Evolutionary conservation across 2,888 invertebrate species (phyloP).

Genomic region (Macaria notata): DNA sequence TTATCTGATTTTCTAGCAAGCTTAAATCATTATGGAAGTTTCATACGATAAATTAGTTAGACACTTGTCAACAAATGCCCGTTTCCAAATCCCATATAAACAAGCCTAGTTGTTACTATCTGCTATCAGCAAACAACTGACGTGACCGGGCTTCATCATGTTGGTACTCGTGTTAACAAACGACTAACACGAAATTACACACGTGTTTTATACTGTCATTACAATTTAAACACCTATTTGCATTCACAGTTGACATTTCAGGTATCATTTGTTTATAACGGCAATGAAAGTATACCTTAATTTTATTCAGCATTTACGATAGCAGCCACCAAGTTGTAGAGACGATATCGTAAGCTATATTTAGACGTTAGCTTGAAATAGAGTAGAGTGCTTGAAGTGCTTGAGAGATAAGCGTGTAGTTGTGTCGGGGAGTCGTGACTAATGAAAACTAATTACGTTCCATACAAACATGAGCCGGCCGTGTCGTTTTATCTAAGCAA

Average conservation of each 20-base stretch:
- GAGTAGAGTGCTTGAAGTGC: not conserved
- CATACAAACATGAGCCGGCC: constrained; percentile 24
- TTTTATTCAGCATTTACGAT: constrained; percentile 1
- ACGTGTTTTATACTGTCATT: constrained; percentile 17
- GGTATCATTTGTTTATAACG: not conserved
- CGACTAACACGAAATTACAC: constrained; percentile 8
- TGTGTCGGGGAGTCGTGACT: constrained; percentile 16
- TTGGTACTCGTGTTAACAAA: constrained; percentile 7
- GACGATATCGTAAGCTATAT: not conserved
- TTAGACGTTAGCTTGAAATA: constrained; percentile 8
- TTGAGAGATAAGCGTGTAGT: constrained; percentile 10
- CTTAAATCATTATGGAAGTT: no score
- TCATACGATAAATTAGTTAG: no score
- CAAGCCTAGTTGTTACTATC: no score
- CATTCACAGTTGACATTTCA: not conserved
- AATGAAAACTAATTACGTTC: constrained; percentile 27
- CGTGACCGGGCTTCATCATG: constrained; percentile 7
- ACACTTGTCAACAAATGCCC: no score
- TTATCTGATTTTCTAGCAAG: no score
- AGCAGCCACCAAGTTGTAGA: not conserved
- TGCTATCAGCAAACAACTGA: not conserved
- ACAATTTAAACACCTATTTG: constrained; percentile 12
- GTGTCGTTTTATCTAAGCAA: constrained; percentile 46
- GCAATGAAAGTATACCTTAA: not conserved
- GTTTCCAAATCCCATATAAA: no score